phyloP scores from a whole-genome alignment of 2,888 invertebrate genomes.

The Sympetrum striolatum region DNA sequence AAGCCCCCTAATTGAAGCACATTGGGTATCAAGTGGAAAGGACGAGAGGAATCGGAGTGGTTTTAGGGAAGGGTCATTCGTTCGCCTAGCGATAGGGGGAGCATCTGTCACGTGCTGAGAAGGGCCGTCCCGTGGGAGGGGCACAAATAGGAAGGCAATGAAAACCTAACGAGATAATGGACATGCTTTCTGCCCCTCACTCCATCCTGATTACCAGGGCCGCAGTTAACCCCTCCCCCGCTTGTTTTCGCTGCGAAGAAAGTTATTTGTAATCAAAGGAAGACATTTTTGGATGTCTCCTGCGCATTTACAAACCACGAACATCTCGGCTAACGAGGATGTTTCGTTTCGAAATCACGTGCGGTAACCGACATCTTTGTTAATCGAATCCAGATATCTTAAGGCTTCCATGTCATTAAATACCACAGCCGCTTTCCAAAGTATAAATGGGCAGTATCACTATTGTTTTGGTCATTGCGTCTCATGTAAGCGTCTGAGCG shows the following conservation, averaged over 20 bases:
- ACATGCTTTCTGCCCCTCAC: neutral
- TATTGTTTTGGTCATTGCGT: no score
- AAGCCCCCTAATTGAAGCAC: conserved; percentile 48
- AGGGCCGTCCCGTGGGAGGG: neutral
- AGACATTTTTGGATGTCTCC: no score
- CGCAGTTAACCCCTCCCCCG: conserved; percentile 9
- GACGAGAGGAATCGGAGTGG: conserved; percentile 12
- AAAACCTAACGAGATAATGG: conserved; percentile 39
- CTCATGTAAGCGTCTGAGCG: no score
- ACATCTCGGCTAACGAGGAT: no score
- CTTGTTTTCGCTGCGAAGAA: conserved; percentile 16
- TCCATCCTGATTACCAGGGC: neutral
- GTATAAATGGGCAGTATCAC: no score
- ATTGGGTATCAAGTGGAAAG: conserved; percentile 47
- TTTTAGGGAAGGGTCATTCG: conserved; percentile 10
- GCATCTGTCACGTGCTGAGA: neutral
- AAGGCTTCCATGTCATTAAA: no score
- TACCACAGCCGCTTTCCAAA: no score
- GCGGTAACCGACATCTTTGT: no score
- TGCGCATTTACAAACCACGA: no score
- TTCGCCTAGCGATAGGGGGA: neutral
- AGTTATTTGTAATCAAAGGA: neutral
- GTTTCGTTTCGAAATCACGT: no score
- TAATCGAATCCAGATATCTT: no score
- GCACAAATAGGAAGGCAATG: neutral